These are phyloP conservation scores for Pan paniscus DNA, from an alignment of 2,113 vertebrate genomes.

Conservation along the genomic window DNA sequence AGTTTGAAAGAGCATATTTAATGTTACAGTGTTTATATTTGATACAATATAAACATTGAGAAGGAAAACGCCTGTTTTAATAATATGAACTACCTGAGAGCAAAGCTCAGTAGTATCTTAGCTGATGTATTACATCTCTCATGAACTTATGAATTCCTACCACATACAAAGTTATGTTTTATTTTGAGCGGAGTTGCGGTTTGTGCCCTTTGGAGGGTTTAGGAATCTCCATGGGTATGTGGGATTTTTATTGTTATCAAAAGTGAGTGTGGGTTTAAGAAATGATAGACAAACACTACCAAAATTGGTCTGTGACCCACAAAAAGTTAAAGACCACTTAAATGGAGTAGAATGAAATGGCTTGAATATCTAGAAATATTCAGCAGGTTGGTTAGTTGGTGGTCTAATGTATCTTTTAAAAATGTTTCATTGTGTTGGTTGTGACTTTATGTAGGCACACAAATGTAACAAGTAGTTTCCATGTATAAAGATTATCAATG, in stretches of 20 bases:
- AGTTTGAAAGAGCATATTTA: slow-evolving; percentile 40
- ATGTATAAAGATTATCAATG: not conserved
- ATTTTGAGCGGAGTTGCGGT: slow-evolving; percentile 46
- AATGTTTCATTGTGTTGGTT: slow-evolving; percentile 1
- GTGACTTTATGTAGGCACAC: not conserved
- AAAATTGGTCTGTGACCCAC: not conserved
- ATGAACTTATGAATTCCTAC: slow-evolving; percentile 35
- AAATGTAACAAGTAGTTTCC: slow-evolving; percentile 15
- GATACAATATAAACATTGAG: not conserved
- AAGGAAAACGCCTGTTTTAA: slow-evolving; percentile 39
- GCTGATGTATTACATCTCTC: not conserved
- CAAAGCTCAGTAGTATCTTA: not conserved
- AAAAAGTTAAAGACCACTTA: slow-evolving; percentile 36
- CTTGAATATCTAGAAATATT: slow-evolving; percentile 18
- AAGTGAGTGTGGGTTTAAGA: slow-evolving; percentile 46
- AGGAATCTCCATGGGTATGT: not conserved
- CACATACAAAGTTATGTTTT: not conserved
- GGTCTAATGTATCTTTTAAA: slow-evolving; percentile 36
- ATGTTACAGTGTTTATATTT: slow-evolving; percentile 43
- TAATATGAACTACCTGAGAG: not conserved
- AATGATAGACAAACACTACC: not conserved
- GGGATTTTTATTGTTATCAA: slow-evolving; percentile 18
- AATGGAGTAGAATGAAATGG: slow-evolving; percentile 33
- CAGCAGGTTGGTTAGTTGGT: slow-evolving; percentile 34
- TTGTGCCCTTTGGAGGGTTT: not conserved